These are phyloP conservation scores for Ectemnius cavifrons DNA, from an alignment of 2,888 invertebrate genomes.

Conservation along the genomic window DNA sequence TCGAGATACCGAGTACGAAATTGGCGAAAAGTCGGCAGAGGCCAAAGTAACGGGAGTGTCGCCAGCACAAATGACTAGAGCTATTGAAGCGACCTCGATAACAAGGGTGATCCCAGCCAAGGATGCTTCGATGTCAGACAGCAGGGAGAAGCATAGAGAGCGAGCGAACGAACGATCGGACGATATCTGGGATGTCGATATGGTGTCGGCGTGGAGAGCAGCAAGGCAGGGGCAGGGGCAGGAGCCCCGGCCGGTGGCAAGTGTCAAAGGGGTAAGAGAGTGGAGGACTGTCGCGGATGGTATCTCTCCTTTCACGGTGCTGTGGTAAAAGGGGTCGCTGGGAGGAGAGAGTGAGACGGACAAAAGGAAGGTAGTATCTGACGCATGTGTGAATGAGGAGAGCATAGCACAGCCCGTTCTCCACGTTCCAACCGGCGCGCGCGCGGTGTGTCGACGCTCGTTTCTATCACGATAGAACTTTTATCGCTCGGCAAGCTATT, in stretches of 20 bases:
- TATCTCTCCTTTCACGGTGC: slow-evolving; percentile 3
- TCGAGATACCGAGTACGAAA: too few species aligned
- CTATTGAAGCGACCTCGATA: too few species aligned
- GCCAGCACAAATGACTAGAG: too few species aligned
- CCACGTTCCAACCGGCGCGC: not conserved
- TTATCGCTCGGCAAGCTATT: slow-evolving; percentile 59
- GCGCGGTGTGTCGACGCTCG: not conserved
- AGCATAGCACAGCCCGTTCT: not conserved
- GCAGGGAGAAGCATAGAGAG: too few species aligned
- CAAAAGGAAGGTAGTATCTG: not conserved
- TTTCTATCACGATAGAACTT: slow-evolving; percentile 27
- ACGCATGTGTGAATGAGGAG: slow-evolving; percentile 10
- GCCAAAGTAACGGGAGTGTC: too few species aligned
- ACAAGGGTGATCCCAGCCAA: too few species aligned
- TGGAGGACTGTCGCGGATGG: not conserved
- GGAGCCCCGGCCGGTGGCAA: not conserved
- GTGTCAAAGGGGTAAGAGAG: slow-evolving; percentile 5
- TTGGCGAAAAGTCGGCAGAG: too few species aligned
- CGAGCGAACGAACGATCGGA: too few species aligned
- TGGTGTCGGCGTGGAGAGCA: too few species aligned
- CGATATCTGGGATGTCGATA: too few species aligned
- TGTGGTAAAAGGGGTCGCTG: slow-evolving; percentile 22
- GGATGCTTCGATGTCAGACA: too few species aligned
- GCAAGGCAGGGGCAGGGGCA: too few species aligned
- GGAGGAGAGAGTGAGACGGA: slow-evolving; percentile 10